Conservation (phyloP, 30 jellyfish, hydroid and myxozoan species). For the Hydractinia echinata region DNA sequence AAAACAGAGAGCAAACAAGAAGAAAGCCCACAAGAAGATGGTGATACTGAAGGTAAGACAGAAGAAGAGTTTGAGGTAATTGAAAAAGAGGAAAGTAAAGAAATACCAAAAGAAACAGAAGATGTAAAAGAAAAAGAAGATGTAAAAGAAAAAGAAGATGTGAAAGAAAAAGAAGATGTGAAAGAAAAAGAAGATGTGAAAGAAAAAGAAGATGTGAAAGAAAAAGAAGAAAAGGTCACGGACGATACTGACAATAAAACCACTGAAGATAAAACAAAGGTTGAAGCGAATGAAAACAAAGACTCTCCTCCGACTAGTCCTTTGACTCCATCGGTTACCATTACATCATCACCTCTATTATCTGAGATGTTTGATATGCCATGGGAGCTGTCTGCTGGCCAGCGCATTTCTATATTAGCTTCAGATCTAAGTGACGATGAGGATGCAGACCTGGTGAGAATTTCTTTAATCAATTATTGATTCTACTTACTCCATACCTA, state of each 20-base stretch:
- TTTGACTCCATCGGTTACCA: background rate
- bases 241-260: background rate
- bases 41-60: background rate
- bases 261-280: background rate
- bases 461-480: background rate
- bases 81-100: conserved; percentile 56
- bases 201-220: background rate
- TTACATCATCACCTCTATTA: background rate
- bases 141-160: background rate
- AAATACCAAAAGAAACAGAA: conserved; percentile 33
- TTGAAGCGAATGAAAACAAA: background rate
- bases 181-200: background rate
- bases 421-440: background rate
- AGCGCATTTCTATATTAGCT: background rate
- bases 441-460: conserved; percentile 5
- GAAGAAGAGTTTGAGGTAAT: background rate
- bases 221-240: background rate
- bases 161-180: background rate
- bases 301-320: background rate
- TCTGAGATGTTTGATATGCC: conserved; percentile 15
- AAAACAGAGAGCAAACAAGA: too few species aligned
- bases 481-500: too few species aligned
- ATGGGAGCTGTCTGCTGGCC: conserved; percentile 24
- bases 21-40: background rate
- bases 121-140: background rate